Evolutionary conservation across 2,797 vertebrate species (phyloP).

Genomic region (Darevskia mixta): DNA sequence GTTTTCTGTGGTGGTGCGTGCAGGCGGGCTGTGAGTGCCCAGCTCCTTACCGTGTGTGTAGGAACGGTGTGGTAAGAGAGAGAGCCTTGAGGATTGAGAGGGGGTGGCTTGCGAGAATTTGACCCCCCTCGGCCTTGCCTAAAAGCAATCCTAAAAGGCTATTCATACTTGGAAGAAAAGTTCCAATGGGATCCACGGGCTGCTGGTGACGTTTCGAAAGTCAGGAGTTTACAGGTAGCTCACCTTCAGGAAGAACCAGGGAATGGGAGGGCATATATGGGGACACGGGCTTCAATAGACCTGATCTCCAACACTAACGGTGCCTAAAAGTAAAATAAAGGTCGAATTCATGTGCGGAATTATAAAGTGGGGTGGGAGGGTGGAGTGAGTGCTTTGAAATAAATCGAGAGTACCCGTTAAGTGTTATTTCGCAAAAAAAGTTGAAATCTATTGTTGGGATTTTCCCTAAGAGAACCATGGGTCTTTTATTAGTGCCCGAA

Average conservation of each 20-base stretch:
- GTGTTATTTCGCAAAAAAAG: background rate
- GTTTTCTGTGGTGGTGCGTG: background rate
- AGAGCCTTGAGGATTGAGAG: background rate
- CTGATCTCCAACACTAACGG: too few species aligned
- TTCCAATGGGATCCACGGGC: background rate
- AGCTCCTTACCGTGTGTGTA: background rate
- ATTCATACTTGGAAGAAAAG: background rate
- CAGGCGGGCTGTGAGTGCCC: background rate
- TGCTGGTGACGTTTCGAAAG: background rate
- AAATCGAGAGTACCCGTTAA: too few species aligned
- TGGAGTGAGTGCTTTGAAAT: background rate
- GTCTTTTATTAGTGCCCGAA: background rate
- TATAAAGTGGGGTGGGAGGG: background rate
- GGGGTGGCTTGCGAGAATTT: background rate
- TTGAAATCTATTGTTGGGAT: background rate
- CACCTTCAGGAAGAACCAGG: background rate
- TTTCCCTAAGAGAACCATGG: fast-evolving
- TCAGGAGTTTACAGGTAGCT: background rate
- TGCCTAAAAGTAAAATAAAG: too few species aligned
- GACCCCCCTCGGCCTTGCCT: background rate
- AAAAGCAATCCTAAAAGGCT: background rate
- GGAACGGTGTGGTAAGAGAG: background rate
- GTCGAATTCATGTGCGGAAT: background rate
- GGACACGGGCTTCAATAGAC: background rate
- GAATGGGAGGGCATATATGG: background rate